These are phyloP conservation scores for Diaprepes abbreviatus DNA, from an alignment of 2,888 invertebrate genomes.

Conservation along the genomic window DNA sequence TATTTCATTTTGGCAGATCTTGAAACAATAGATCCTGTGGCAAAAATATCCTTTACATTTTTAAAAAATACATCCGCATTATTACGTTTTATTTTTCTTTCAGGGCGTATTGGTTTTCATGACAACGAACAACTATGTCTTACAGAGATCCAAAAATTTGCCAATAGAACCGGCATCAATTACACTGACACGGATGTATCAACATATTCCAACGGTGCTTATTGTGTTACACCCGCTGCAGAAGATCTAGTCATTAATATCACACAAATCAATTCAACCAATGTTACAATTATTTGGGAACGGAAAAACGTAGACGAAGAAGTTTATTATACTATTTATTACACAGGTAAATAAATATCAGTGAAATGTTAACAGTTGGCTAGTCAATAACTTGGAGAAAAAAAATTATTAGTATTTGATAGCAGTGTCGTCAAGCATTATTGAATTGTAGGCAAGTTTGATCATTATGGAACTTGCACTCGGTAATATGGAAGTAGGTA, in stretches of 20 bases:
- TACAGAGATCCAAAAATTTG: slow-evolving; percentile 74
- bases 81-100: no score
- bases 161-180: slow-evolving; percentile 67
- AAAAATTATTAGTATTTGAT: no score
- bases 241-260: slow-evolving; percentile 67
- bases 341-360: slow-evolving; percentile 73
- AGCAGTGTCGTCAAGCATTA: no score
- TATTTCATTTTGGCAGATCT: no score
- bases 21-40: no score
- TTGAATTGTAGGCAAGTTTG: no score
- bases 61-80: no score
- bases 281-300: slow-evolving; percentile 66
- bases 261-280: slow-evolving; percentile 57
- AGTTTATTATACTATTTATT: slow-evolving; percentile 73
- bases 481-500: no score
- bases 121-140: slow-evolving; percentile 86
- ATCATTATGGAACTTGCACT: no score
- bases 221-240: slow-evolving; percentile 59
- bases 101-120: slow-evolving; percentile 74
- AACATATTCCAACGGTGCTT: slow-evolving; percentile 77
- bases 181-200: slow-evolving; percentile 71
- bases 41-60: no score
- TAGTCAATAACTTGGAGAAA: no score
- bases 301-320: slow-evolving; percentile 47
- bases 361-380: no score